A percentile compares a stretch with the other conserved stretches of the same genome.
Evolutionary conservation across 2,797 vertebrate genomes (phyloP).

Genomic region (Cryptoblepharus egeriae): DNA sequence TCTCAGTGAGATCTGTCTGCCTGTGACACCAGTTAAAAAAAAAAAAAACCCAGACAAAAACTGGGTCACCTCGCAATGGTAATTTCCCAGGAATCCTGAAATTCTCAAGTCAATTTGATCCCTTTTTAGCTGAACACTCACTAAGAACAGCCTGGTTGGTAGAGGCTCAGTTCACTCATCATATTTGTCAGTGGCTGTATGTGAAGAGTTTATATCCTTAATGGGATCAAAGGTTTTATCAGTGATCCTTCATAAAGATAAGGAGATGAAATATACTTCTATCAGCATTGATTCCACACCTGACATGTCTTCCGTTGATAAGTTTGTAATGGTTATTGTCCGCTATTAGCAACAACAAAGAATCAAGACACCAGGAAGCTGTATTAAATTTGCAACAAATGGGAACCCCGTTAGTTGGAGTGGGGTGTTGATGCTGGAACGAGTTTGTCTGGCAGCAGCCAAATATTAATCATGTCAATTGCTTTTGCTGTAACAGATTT

Average conservation of each 20-base stretch:
- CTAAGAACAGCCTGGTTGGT: conserved; percentile 64
- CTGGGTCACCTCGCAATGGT: conserved; percentile 76
- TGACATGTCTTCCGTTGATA: conserved; percentile 77
- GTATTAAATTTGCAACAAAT: conserved; percentile 10
- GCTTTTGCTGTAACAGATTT: conserved; percentile 55
- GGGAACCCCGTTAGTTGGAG: not conserved
- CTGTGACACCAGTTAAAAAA: conserved; percentile 77
- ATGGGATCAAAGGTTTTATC: conserved; percentile 81
- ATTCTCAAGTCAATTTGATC: conserved; percentile 75
- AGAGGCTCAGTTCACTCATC: conserved; percentile 67
- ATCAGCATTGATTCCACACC: conserved; percentile 74
- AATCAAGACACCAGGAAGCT: conserved; percentile 39
- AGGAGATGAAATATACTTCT: conserved; percentile 73
- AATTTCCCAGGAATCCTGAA: conserved; percentile 78
- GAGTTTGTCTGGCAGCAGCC: conserved; percentile 41
- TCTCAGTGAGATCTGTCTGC: conserved; percentile 77
- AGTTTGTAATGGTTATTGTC: conserved; percentile 76
- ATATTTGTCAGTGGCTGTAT: conserved; percentile 75
- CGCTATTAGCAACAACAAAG: conserved; percentile 59
- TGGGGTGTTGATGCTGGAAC: conserved; percentile 40
- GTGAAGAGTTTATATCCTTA: conserved; percentile 80
- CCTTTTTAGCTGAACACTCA: conserved; percentile 72
- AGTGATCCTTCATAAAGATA: conserved; percentile 73
- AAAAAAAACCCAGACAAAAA: conserved; percentile 48
- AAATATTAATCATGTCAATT: conserved; percentile 67